Base-by-base conservation (phyloP, 2,113 vertebrate genomes). In the Polyodon spathula region DNA sequence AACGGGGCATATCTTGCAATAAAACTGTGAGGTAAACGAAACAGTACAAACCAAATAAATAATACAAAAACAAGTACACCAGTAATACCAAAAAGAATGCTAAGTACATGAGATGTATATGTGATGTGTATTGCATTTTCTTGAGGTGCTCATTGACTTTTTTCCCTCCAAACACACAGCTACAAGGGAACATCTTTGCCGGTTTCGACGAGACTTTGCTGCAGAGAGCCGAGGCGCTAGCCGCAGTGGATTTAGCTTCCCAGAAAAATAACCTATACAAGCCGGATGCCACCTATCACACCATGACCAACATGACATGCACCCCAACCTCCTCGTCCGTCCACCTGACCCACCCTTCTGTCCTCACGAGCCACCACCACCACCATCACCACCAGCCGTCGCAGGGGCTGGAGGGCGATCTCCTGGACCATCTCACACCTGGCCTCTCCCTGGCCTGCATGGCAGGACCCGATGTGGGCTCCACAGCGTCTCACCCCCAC, bases 201-300 rank as follows among this genome's bases (percentile, higher is more conserved):
- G 92, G 92, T 48, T 93, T 95, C 64, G 93, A 95, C 58, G 93
- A 95, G 84, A 86, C 88, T 37, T 64, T 95, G 62, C 89, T 95
- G 73, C 86, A 92, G 64, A 85, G 93, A 0, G 93, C 92, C 0
- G 93, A 94, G 83, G 93, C 92, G 65, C 79, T 94, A 81, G 93
- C 93, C 16, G 92, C 93, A 1, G 93, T 94, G 86, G 93, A 94
- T 74, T 90, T 94, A 12, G 90, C 91, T 17, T 78, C 92, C 0
- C 93, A 93, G 75, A 93, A 93, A 76, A 89, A 81, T 8, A 92
- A 93, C 59, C 92, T 92, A n/a, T 95, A 91, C 84, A 95, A 95
- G 69, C 92, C 92, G 1, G 93, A 94, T 67, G 92, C 92, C 63
- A 94, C 93, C 44, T 95, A 95, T 80, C 93, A 95, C 84, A 95